Percentiles rank a stretch among this genome's conserved stretches.
Conservation (phyloP, 1,140 invertebrate species). For the Eueides isabella region DNA sequence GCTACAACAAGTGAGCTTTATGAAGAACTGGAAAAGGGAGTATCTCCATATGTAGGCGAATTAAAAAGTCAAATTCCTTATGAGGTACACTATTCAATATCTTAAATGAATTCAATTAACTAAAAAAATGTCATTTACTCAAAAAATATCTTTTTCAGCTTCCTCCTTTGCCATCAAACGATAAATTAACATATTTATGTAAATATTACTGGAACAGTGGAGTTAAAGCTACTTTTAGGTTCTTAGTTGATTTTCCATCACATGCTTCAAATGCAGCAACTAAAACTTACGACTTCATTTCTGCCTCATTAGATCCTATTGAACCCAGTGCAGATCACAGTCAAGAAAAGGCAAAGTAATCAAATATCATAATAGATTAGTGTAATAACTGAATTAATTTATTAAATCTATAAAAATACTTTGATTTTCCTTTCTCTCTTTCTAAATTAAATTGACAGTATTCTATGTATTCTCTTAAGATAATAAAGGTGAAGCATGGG, state of each 20-base stretch:
- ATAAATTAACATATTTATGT: slow-evolving; percentile 75
- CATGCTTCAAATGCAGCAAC: slow-evolving; percentile 67
- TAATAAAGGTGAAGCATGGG: too few relatives aligned
- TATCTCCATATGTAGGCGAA: slow-evolving; percentile 81
- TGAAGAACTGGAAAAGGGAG: slow-evolving; percentile 76
- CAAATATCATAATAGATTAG: slow-evolving; percentile 28
- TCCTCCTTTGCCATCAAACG: slow-evolving; percentile 80
- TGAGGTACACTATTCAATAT: slow-evolving; percentile 64
- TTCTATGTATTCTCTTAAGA: slow-evolving; percentile 19
- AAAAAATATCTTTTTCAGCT: slow-evolving; percentile 67
- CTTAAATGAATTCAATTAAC: slow-evolving; percentile 7
- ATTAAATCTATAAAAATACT: slow-evolving; percentile 34
- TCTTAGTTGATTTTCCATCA: slow-evolving; percentile 78
- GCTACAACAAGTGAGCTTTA: slow-evolving; percentile 78
- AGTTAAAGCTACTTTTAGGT: slow-evolving; percentile 80
- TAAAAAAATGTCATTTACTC: neutral
- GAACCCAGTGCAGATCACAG: slow-evolving; percentile 47
- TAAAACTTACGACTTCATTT: slow-evolving; percentile 64
- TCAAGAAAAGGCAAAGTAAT: slow-evolving; percentile 52
- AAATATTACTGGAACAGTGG: slow-evolving; percentile 83
- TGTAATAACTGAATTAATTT: slow-evolving; percentile 38
- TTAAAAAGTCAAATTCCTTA: slow-evolving; percentile 81
- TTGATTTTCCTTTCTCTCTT: neutral
- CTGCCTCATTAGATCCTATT: slow-evolving; percentile 52
- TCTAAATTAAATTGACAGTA: neutral